phyloP scores from a whole-genome alignment of 2,113 vertebrate genomes.

The Rattus rattus region DNA sequence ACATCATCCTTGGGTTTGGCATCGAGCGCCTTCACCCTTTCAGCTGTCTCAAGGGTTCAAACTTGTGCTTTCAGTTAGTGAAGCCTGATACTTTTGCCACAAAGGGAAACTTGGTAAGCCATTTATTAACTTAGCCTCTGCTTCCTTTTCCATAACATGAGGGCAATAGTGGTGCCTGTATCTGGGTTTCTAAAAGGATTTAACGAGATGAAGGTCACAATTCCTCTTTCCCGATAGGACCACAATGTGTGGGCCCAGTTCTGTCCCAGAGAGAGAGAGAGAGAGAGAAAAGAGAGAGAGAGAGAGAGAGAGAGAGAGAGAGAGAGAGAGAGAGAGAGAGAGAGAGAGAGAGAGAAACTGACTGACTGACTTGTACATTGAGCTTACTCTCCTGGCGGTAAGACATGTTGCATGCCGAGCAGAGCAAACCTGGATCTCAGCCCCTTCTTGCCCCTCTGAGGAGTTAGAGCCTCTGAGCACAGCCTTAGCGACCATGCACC shows the following conservation, averaged over 20 bases:
- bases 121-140: background rate
- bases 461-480: background rate
- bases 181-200: background rate
- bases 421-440: background rate
- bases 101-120: background rate
- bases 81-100: background rate
- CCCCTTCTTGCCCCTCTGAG: background rate
- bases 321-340: no score
- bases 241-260: background rate
- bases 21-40: background rate
- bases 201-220: background rate
- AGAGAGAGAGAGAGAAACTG: background rate
- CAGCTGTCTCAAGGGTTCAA: accelerated
- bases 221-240: slow-evolving; percentile 1
- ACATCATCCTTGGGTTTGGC: background rate
- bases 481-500: background rate
- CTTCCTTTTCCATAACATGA: background rate
- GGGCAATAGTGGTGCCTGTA: background rate
- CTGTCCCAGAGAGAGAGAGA: slow-evolving; percentile 31
- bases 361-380: no score
- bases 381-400: background rate
- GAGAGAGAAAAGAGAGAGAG: no score
- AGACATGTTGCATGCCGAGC: background rate
- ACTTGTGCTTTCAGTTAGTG: background rate
- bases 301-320: no score